Evolutionary conservation across 2,113 vertebrate genomes (phyloP).

Genomic region (Ictalurus punctatus): DNA sequence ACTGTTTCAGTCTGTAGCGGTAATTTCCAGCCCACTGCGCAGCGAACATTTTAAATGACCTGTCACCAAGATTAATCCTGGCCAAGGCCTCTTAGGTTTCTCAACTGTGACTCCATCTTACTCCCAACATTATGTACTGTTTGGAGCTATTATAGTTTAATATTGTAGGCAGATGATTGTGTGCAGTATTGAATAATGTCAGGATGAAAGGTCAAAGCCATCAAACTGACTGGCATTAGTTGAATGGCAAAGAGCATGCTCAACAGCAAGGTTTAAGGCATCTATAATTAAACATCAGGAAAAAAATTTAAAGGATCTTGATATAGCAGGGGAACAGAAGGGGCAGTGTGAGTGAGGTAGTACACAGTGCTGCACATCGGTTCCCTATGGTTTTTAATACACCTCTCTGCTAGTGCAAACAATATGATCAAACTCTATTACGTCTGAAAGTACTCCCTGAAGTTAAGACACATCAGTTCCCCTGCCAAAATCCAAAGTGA

Average conservation of each 20-base stretch:
- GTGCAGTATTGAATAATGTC: conserved; percentile 62
- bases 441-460: conserved; percentile 35
- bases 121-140: conserved; percentile 59
- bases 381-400: conserved; percentile 65
- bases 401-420: conserved; percentile 48
- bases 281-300: conserved; percentile 66
- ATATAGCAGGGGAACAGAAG: conserved; percentile 52
- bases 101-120: conserved; percentile 53
- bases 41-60: conserved; percentile 53
- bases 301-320: conserved; percentile 46
- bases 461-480: conserved; percentile 15
- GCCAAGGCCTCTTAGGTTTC: conserved; percentile 49
- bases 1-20: conserved; percentile 54
- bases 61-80: conserved; percentile 56
- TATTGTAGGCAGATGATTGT: conserved; percentile 60
- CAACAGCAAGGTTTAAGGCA: conserved; percentile 60
- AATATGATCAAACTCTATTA: conserved; percentile 39
- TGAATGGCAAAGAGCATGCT: conserved; percentile 59
- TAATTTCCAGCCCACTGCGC: conserved; percentile 56
- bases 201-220: conserved; percentile 65
- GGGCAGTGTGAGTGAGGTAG: conserved; percentile 44
- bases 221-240: conserved; percentile 63
- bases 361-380: conserved; percentile 47
- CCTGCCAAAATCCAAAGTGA: not conserved
- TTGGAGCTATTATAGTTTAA: conserved; percentile 64